Percentiles rank a stretch among this genome's conserved stretches.
Conservation (phyloP, 2,797 vertebrate species). For the Sylvilagus floridanus region DNA sequence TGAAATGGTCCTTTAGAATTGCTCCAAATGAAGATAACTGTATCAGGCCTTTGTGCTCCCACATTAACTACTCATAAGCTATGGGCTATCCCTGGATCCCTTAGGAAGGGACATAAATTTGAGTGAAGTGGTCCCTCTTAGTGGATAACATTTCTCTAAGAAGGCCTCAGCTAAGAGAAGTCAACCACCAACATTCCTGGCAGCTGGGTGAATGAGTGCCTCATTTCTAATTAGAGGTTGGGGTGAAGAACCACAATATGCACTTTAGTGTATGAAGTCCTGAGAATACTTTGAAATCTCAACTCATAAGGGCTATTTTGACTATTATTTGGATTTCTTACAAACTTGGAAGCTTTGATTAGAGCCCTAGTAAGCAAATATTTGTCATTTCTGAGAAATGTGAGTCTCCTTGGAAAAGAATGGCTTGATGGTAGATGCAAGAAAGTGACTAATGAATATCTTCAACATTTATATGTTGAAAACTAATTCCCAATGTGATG, state of each 20-base stretch:
- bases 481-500: background rate
- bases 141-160: background rate
- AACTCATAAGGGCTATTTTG: background rate
- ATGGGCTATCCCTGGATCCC: background rate
- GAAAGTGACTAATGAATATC: background rate
- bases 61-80: background rate
- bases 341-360: background rate
- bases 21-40: background rate
- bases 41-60: background rate
- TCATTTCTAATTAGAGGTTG: rapidly evolving
- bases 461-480: background rate
- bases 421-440: background rate
- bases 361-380: background rate
- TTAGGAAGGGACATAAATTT: background rate
- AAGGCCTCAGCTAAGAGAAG: background rate
- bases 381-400: conserved; percentile 15
- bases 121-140: background rate
- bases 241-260: background rate
- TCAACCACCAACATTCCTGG: background rate
- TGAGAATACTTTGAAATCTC: background rate
- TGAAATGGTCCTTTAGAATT: background rate
- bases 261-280: background rate
- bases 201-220: background rate
- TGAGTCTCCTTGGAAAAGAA: background rate
- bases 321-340: conserved; percentile 6